Base-by-base conservation (phyloP, 2,113 vertebrate species). In the Rhinichthys klamathensis region DNA sequence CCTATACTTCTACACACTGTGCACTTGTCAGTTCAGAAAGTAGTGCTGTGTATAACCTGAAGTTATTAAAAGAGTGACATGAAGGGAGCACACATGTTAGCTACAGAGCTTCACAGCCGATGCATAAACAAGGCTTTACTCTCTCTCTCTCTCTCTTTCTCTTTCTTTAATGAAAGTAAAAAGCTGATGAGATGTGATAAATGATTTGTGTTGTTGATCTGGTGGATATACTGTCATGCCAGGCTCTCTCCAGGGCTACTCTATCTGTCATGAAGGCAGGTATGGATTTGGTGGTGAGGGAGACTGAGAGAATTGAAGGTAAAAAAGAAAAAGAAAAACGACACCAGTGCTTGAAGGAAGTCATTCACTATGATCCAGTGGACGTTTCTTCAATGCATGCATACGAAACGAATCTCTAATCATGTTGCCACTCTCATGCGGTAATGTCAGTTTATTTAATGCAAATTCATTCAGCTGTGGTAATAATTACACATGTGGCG, bases 141-240 rank as follows among this genome's bases (percentile, higher is more conserved):
- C 27, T 75, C 12, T 51, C 49, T 12, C 61, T 65, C 61, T 13
- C 2, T 65, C 63, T 21, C 65, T 72, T 46, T 18, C 46, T 49
- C 73, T 18, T 16, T 27, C 12, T 75, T n/a, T 75, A 76, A 76
- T 21, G 73, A 32, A 51, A 54, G 49, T 76, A 54, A 54, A 76
- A 76, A 32, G 70, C 35, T 80, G 76, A 65, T 27, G 41, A n/a
- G 54, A 79, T 80, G 73, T 76, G 25, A 76, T 76, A 32, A 76
- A 76, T 54, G 73, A 76, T 54, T 54, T 61, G 77, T 79, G 54
- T 25, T 79, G 56, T 61, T 46, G 35, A 63, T 46, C 35, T 65
- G 38, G 15, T 61, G 35, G 56, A 65, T 63, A 61, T 27, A 21
- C 23, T 80, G 38, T 63, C 46, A 44, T 27, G 32, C 54, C 78